Base-by-base conservation (phyloP, 2,797 vertebrate species). In the Rhynchonycteris naso region DNA sequence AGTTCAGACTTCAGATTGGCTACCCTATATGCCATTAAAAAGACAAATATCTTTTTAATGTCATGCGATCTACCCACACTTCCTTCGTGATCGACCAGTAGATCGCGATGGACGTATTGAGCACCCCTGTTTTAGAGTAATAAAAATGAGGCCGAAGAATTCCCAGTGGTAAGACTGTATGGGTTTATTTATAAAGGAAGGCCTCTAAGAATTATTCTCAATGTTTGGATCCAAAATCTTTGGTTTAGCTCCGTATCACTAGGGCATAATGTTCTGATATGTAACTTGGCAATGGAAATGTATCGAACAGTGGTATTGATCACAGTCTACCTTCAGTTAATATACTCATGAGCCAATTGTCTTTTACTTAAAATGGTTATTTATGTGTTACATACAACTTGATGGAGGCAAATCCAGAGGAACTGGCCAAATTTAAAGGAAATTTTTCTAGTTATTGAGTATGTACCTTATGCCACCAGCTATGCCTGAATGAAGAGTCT, bases 41-140 rank as follows among this genome's bases (percentile, higher is more conserved):
- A n/a, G n/a, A n/a, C n/a, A n/a, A n/a, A n/a, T n/a, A n/a, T n/a
- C n/a, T n/a, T n/a, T n/a, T n/a, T n/a, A n/a, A n/a, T n/a, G n/a
- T n/a, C n/a, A n/a, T n/a, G n/a, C n/a, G n/a, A n/a, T n/a, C n/a
- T n/a, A n/a, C n/a, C n/a, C n/a, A n/a, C n/a, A n/a, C n/a, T n/a
- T n/a, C n/a, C n/a, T n/a, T n/a, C n/a, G n/a, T n/a, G n/a, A n/a
- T n/a, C n/a, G n/a, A n/a, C n/a, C n/a, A n/a, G n/a, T n/a, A n/a
- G n/a, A n/a, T n/a, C n/a, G n/a, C n/a, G n/a, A n/a, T n/a, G n/a
- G n/a, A n/a, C n/a, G n/a, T n/a, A n/a, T n/a, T n/a, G n/a, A n/a
- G n/a, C n/a, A n/a, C n/a, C n/a, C n/a, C n/a, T n/a, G n/a, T 87
- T 33, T 88, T 83, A 83, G 56, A 95, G 30, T 92, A 79, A 90